These are phyloP conservation scores for Takifugu flavidus DNA, from an alignment of 2,113 vertebrate species.

Conservation along the genomic window DNA sequence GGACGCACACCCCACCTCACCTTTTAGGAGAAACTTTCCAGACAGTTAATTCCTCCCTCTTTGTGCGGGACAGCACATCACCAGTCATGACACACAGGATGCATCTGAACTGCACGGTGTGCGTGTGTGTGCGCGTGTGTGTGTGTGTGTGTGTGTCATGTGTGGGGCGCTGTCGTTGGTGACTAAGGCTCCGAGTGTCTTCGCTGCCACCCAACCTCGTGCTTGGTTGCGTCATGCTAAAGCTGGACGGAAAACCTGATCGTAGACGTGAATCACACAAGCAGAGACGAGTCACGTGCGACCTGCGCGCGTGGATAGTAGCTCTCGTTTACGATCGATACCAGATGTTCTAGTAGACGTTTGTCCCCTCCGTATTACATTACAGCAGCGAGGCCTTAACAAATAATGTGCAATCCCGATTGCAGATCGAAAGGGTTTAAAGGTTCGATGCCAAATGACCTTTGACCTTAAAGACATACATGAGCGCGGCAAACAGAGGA, in stretches of 20 bases:
- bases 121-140: too few relatives aligned
- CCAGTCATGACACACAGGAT: conserved; percentile 43
- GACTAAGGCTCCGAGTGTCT: conserved; percentile 27
- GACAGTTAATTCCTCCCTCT: conserved; percentile 25
- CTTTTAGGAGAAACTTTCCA: conserved; percentile 31
- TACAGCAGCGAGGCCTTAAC: conserved; percentile 17
- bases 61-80: conserved; percentile 29
- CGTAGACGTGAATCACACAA: conserved; percentile 17
- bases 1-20: conserved; percentile 15
- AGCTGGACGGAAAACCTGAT: conserved; percentile 15
- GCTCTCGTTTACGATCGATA: conserved; percentile 6
- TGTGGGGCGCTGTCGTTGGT: conserved; percentile 15
- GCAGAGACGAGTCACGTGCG: not conserved
- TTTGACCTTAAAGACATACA: conserved; percentile 14
- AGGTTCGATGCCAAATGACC: conserved; percentile 16
- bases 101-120: not conserved
- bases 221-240: conserved; percentile 6
- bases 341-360: conserved; percentile 6
- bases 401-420: conserved; percentile 17
- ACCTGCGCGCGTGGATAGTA: not conserved
- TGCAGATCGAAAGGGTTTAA: conserved; percentile 21
- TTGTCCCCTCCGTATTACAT: conserved; percentile 12
- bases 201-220: conserved; percentile 9
- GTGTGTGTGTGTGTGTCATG: too few relatives aligned
- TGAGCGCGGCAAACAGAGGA: conserved; percentile 2